Conservation (phyloP, 2,113 vertebrate species). For the Seriola quinqueradiata region DNA sequence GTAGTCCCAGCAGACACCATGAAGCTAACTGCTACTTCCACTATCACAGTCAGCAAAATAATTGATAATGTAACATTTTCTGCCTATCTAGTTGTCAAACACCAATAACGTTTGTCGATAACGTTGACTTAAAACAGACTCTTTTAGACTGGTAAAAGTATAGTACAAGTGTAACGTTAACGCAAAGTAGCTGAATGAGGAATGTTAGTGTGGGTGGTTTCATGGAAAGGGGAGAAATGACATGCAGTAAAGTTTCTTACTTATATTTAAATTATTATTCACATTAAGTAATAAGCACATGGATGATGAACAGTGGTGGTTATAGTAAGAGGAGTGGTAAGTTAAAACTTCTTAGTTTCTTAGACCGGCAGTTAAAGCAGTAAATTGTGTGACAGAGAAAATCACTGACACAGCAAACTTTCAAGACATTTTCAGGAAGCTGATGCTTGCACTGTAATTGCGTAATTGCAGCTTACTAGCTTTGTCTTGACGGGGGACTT, state of each 20-base stretch:
- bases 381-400: not conserved
- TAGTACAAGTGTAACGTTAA: not conserved
- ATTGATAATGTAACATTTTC: not conserved
- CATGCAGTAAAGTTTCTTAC: not conserved
- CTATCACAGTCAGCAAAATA: not conserved
- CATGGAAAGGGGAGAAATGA: not conserved
- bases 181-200: not conserved
- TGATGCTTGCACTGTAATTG: constrained; percentile 26
- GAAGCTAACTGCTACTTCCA: constrained; percentile 23
- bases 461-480: constrained; percentile 16
- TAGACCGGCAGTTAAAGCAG: not conserved
- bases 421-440: constrained; percentile 42
- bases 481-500: not conserved
- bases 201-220: not conserved
- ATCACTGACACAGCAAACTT: constrained; percentile 52
- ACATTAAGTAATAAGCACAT: too few relatives aligned
- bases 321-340: not conserved
- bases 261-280: not conserved
- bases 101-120: not conserved
- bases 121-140: not conserved
- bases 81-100: not conserved
- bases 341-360: not conserved
- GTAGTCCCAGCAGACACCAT: not conserved
- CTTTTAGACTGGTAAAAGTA: not conserved
- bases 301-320: not conserved